Conservation (phyloP, 1,140 invertebrate species). For the Trichonephila clavata region DNA sequence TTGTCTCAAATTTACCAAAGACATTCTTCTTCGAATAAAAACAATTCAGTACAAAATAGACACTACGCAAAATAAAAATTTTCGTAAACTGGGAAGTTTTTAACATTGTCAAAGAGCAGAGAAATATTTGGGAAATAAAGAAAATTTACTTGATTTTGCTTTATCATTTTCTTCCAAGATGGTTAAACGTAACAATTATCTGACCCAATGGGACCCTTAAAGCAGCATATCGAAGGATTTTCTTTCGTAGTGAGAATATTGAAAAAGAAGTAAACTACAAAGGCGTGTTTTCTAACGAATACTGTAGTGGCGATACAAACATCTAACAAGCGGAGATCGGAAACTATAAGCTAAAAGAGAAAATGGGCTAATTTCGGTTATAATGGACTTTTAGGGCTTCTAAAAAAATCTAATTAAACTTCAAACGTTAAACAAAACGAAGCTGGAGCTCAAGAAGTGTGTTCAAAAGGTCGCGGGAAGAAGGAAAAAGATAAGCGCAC, state of each 20-base stretch:
- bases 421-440: slow-evolving; percentile 59
- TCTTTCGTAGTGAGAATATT: background rate
- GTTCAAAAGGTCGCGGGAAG: slow-evolving; percentile 37
- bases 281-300: background rate
- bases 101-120: too few species aligned
- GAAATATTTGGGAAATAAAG: too few species aligned
- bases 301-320: background rate
- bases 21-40: too few species aligned
- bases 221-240: background rate
- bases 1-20: too few species aligned
- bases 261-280: background rate
- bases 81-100: too few species aligned
- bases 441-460: slow-evolving; percentile 40
- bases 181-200: background rate
- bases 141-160: background rate
- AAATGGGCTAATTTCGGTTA: slow-evolving; percentile 63
- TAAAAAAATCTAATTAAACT: slow-evolving; percentile 70
- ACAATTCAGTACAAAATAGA: too few species aligned
- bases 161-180: background rate
- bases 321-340: slow-evolving; percentile 1
- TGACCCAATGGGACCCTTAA: background rate
- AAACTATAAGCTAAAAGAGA: slow-evolving; percentile 30
- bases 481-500: slow-evolving; percentile 1
- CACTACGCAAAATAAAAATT: too few species aligned
- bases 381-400: slow-evolving; percentile 47